Conservation (phyloP, 2,888 invertebrate species). For the Dicyrtoma fusca region DNA sequence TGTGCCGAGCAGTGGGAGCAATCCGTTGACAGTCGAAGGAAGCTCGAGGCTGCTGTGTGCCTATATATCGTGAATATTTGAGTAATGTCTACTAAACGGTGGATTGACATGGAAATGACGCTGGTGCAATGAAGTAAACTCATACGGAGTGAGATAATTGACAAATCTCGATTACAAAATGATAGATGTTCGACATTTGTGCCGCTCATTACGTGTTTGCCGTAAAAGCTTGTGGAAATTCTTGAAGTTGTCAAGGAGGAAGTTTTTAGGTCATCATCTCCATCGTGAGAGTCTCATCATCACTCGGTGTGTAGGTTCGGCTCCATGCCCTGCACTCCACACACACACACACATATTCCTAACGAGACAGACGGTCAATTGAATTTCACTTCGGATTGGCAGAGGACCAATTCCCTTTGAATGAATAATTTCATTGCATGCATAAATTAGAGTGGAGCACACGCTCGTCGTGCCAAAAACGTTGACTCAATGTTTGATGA, state of each 20-base stretch:
- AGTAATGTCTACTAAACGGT: background rate
- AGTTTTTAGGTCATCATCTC: conserved; percentile 21
- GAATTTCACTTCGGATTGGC: background rate
- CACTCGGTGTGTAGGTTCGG: background rate
- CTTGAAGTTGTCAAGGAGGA: background rate
- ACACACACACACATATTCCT: too few relatives aligned
- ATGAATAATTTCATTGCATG: conserved; percentile 11
- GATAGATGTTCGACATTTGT: conserved; percentile 17
- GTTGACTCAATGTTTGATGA: conserved; percentile 15
- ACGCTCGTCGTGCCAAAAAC: background rate
- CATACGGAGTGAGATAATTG: conserved; percentile 1
- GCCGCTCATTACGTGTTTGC: conserved; percentile 4
- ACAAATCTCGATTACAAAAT: conserved; percentile 12
- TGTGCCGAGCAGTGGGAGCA: too few relatives aligned
- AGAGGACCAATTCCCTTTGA: background rate
- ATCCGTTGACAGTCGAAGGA: too few relatives aligned
- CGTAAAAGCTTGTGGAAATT: background rate
- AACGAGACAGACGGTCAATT: conserved; percentile 15
- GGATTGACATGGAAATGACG: conserved; percentile 16
- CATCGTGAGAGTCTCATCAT: background rate
- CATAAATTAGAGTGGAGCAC: background rate
- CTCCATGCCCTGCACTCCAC: too few relatives aligned
- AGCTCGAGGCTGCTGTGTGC: too few relatives aligned
- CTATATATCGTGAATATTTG: too few relatives aligned
- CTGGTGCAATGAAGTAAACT: conserved; percentile 1